phyloP scores from a whole-genome alignment of 2,888 invertebrate species.

The Lucinisca nassula region DNA sequence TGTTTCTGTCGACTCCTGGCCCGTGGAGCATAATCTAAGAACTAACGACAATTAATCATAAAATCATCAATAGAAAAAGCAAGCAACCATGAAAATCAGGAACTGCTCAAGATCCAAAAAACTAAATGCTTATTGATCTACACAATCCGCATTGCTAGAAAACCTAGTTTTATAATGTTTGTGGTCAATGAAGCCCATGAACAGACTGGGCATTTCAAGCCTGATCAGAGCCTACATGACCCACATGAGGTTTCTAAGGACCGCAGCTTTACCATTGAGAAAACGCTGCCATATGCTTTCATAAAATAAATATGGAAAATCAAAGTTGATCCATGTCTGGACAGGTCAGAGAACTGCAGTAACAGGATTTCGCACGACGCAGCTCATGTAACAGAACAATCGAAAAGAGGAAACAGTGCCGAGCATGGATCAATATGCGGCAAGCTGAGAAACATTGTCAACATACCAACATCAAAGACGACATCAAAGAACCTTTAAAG shows the following conservation, averaged over 20 bases:
- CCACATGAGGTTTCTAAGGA: too few species aligned
- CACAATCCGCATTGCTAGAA: too few species aligned
- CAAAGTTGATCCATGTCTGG: too few species aligned
- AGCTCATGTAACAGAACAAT: constrained; percentile 10
- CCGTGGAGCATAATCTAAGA: neutral
- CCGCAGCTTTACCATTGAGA: too few species aligned
- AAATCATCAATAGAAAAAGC: constrained; percentile 3
- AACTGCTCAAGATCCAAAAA: constrained; percentile 1
- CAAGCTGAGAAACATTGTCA: constrained; percentile 6
- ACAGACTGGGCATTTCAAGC: too few species aligned
- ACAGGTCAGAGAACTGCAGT: too few species aligned
- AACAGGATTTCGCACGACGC: too few species aligned
- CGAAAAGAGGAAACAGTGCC: constrained; percentile 2
- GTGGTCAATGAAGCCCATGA: too few species aligned
- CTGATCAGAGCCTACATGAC: too few species aligned
- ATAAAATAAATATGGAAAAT: too few species aligned
- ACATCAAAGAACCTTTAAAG: constrained; percentile 25
- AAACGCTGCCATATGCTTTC: too few species aligned
- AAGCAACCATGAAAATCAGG: constrained; percentile 14
- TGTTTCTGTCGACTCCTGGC: neutral
- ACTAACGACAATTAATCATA: constrained; percentile 9
- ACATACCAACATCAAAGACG: constrained; percentile 15
- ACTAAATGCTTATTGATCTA: constrained; percentile 7
- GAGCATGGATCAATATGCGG: neutral
- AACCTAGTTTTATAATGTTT: too few species aligned